Conservation (phyloP, 2,113 vertebrate genomes). For the Guaruba guarouba region DNA sequence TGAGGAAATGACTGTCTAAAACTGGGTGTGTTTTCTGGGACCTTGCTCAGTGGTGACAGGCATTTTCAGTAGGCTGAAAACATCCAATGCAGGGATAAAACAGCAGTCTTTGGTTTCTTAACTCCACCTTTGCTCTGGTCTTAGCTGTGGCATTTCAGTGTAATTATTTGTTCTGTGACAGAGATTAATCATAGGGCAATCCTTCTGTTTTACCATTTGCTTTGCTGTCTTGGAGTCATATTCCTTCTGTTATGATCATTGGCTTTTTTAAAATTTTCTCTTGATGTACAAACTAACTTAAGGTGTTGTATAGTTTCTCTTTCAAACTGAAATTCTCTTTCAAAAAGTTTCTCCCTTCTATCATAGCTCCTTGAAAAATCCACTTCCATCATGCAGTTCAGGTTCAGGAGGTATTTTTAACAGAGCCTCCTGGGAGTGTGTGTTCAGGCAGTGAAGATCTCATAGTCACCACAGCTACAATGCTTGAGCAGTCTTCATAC, state of each 20-base stretch:
- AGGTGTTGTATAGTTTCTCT: background rate
- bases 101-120: constrained; percentile 30
- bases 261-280: background rate
- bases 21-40: background rate
- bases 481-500: background rate
- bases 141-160: constrained; percentile 42
- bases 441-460: background rate
- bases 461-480: background rate
- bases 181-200: constrained; percentile 52
- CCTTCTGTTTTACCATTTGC: constrained; percentile 51
- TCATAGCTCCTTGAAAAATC: background rate
- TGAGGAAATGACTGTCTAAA: constrained; percentile 43
- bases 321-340: background rate
- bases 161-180: constrained; percentile 65
- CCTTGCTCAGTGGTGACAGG: background rate
- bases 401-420: background rate
- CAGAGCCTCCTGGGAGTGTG: background rate
- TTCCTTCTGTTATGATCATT: background rate
- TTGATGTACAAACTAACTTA: background rate
- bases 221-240: constrained; percentile 43
- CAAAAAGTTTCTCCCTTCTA: background rate
- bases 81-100: background rate
- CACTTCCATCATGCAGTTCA: background rate
- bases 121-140: constrained; percentile 46
- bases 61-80: background rate